These are phyloP conservation scores for Valencia hispanica DNA, from an alignment of 2,797 vertebrate species.

Conservation along the genomic window DNA sequence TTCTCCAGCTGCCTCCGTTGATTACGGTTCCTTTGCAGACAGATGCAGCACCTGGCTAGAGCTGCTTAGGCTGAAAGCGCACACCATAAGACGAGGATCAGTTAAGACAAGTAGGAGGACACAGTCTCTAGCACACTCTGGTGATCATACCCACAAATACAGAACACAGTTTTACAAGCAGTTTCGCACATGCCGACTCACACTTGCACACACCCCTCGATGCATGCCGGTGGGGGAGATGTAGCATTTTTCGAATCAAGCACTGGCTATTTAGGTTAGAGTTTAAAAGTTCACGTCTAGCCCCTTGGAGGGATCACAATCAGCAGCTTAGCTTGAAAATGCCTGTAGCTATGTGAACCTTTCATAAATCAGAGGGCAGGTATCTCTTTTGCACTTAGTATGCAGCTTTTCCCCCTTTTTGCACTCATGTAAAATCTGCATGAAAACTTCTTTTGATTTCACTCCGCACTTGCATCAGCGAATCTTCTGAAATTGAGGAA, in stretches of 20 bases:
- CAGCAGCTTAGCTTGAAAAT: slow-evolving; percentile 55
- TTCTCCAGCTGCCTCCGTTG: slow-evolving; percentile 98
- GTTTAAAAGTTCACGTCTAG: slow-evolving; percentile 86
- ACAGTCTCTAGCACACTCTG: slow-evolving; percentile 91
- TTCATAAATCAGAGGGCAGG: slow-evolving; percentile 14
- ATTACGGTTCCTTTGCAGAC: slow-evolving; percentile 99
- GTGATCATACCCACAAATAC: slow-evolving; percentile 86
- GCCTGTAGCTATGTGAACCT: slow-evolving; percentile 36
- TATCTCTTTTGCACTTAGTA: slow-evolving; percentile 8
- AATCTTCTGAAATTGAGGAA: slow-evolving; percentile 24
- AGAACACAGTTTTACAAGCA: slow-evolving; percentile 70
- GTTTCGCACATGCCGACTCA: slow-evolving; percentile 31
- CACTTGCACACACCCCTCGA: slow-evolving; percentile 71
- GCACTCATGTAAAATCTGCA: slow-evolving; percentile 21
- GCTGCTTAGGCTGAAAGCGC: slow-evolving; percentile 99
- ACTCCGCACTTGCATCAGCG: slow-evolving; percentile 42
- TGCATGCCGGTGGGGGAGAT: slow-evolving; percentile 83
- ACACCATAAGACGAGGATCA: slow-evolving; percentile 99
- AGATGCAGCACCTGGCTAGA: slow-evolving; percentile 99
- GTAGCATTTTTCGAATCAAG: slow-evolving; percentile 69
- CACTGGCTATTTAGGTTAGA: slow-evolving; percentile 73
- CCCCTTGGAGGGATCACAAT: slow-evolving; percentile 64
- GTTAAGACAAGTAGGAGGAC: slow-evolving; percentile 99
- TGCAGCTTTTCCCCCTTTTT: slow-evolving; percentile 12
- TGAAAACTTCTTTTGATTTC: slow-evolving; percentile 36